A percentile compares a stretch with the other conserved stretches of the same genome.
These are phyloP conservation scores for Drosophila ananassae DNA, from an alignment of 1,140 invertebrate genomes.

Conservation along the genomic window DNA sequence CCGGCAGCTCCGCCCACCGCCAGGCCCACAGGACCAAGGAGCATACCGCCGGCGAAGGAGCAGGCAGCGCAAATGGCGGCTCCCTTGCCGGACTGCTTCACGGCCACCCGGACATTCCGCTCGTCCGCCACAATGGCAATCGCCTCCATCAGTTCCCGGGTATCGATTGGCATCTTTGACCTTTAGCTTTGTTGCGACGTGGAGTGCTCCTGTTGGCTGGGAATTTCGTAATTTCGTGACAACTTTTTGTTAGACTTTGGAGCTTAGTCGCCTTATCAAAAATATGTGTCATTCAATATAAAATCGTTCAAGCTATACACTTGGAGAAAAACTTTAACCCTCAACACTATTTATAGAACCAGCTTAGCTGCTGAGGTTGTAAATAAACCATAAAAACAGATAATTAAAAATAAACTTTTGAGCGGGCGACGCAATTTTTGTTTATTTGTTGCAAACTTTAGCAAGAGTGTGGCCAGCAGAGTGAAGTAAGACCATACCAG, in stretches of 20 bases:
- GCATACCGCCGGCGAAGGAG: conserved; percentile 72
- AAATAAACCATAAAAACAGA: background rate
- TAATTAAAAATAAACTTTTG: background rate
- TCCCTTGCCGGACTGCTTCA: conserved; percentile 77
- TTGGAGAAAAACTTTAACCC: background rate
- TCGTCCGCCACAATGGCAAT: conserved; percentile 76
- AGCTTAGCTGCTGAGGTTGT: background rate
- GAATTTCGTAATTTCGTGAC: conserved; percentile 27
- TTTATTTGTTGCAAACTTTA: conserved; percentile 1
- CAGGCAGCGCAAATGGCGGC: conserved; percentile 74
- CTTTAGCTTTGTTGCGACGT: conserved; percentile 5
- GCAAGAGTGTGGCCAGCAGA: background rate
- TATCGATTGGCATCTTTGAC: conserved; percentile 71
- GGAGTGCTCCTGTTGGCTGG: background rate
- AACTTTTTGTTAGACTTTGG: conserved; percentile 32
- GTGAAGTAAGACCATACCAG: background rate
- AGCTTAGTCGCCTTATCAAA: background rate
- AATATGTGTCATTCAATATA: background rate
- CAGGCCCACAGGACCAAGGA: conserved; percentile 73
- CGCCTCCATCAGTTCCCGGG: conserved; percentile 74
- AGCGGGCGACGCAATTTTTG: conserved; percentile 4
- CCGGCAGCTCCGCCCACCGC: conserved; percentile 77
- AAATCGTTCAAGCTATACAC: background rate
- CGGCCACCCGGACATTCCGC: conserved; percentile 66
- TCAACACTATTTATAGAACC: background rate